Conservation (phyloP, 1,140 invertebrate species). For the Caenorhabditis latens region DNA sequence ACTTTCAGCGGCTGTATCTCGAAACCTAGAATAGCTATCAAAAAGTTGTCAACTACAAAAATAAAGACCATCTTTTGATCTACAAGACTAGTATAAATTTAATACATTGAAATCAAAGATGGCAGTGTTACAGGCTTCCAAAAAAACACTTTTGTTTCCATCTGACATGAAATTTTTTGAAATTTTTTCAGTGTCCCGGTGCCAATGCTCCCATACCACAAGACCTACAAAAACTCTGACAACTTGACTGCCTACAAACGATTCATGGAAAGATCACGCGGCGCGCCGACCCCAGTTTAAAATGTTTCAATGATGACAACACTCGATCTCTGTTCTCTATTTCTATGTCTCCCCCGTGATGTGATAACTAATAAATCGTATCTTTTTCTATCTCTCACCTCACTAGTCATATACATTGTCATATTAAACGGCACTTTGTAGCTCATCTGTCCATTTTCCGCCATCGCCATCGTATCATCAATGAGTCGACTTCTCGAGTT, state of each 20-base stretch:
- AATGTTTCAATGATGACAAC: not conserved
- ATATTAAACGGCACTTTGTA: slow-evolving; percentile 28
- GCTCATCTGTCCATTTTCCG: not conserved
- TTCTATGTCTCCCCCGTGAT: too few relatives aligned
- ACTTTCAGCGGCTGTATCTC: not conserved
- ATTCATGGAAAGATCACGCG: slow-evolving; percentile 49
- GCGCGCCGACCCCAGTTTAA: not conserved
- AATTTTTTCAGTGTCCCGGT: slow-evolving; percentile 29
- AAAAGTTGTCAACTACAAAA: too few relatives aligned
- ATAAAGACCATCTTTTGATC: too few relatives aligned
- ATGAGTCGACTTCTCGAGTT: slow-evolving; percentile 31
- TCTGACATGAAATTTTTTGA: too few relatives aligned
- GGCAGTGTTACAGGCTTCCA: too few relatives aligned
- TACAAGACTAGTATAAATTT: too few relatives aligned
- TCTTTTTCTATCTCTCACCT: not conserved
- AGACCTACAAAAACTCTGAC: slow-evolving; percentile 28
- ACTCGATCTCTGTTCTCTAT: not conserved
- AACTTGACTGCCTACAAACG: not conserved
- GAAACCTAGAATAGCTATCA: too few relatives aligned
- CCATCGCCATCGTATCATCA: slow-evolving; percentile 37
- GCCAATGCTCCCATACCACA: slow-evolving; percentile 28
- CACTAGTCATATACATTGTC: slow-evolving; percentile 25
- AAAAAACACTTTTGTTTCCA: too few relatives aligned
- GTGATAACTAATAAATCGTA: not conserved
- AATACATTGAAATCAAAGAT: too few relatives aligned